These are phyloP conservation scores for Selenia dentaria DNA, from an alignment of 2,888 invertebrate species.

Conservation along the genomic window DNA sequence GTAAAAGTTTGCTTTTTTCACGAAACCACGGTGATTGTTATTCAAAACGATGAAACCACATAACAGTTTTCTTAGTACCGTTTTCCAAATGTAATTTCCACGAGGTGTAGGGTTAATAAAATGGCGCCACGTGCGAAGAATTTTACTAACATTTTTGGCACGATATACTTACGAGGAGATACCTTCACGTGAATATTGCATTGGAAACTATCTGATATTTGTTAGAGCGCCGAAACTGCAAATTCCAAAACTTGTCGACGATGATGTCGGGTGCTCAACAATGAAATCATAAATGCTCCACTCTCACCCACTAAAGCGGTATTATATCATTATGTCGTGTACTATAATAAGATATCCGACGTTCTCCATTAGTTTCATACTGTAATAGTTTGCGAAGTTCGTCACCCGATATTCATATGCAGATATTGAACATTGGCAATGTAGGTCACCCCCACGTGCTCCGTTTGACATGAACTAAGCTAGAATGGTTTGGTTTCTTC, in stretches of 20 bases:
- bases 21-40: constrained; percentile 5
- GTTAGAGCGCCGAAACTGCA: too few relatives aligned
- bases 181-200: too few relatives aligned
- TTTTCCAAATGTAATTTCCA: constrained; percentile 15
- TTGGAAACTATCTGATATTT: too few relatives aligned
- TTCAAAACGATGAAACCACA: constrained; percentile 4
- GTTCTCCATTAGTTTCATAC: constrained; percentile 3
- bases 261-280: not conserved
- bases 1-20: not conserved
- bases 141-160: constrained; percentile 1
- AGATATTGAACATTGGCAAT: constrained; percentile 11
- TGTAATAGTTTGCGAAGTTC: not conserved
- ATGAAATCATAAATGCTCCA: constrained; percentile 1
- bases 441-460: constrained; percentile 16
- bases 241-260: too few relatives aligned
- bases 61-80: constrained; percentile 6
- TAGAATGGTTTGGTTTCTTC: constrained; percentile 18
- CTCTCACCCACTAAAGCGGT: not conserved
- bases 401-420: constrained; percentile 6
- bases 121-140: constrained; percentile 4
- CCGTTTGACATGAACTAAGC: constrained; percentile 13
- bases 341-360: not conserved
- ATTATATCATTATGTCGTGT: constrained; percentile 1
- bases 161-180: too few relatives aligned
- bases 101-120: constrained; percentile 8